phyloP scores from a whole-genome alignment of 1,140 invertebrate genomes.

The Vanessa atalanta region DNA sequence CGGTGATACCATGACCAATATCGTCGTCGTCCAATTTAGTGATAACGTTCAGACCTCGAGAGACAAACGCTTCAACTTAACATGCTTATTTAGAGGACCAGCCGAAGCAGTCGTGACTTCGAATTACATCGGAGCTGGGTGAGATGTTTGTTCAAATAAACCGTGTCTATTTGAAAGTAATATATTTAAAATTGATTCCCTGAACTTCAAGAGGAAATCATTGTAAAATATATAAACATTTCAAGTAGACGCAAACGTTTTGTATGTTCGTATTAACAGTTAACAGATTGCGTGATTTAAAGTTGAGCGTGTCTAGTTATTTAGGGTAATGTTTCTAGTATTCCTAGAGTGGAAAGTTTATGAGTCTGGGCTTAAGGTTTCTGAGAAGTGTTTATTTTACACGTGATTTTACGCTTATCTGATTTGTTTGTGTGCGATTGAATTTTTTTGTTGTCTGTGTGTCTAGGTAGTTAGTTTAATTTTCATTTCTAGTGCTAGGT shows the following conservation, averaged over 20 bases:
- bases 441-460: constrained; percentile 22
- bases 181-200: constrained; percentile 2
- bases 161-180: constrained; percentile 42
- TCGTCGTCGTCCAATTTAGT: constrained; percentile 96
- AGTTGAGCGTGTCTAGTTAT: constrained; percentile 23
- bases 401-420: constrained; percentile 43
- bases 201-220: not conserved
- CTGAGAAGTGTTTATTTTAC: constrained; percentile 22
- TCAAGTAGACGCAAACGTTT: constrained; percentile 47
- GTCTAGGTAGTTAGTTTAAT: constrained; percentile 20
- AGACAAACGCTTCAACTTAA: constrained; percentile 95
- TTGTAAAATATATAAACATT: constrained; percentile 9
- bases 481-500: constrained; percentile 7
- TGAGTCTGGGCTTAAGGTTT: constrained; percentile 24
- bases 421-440: constrained; percentile 39
- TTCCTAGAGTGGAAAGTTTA: constrained; percentile 15
- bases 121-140: constrained; percentile 95
- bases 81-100: constrained; percentile 93
- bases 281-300: constrained; percentile 48
- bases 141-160: constrained; percentile 58
- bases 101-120: constrained; percentile 96
- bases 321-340: constrained; percentile 12
- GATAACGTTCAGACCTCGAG: constrained; percentile 94
- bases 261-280: constrained; percentile 49
- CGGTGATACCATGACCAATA: constrained; percentile 95